A percentile compares a stretch with the other conserved stretches of the same genome.
Conservation (phyloP, 1,140 invertebrate species). For the Asobara japonica region DNA sequence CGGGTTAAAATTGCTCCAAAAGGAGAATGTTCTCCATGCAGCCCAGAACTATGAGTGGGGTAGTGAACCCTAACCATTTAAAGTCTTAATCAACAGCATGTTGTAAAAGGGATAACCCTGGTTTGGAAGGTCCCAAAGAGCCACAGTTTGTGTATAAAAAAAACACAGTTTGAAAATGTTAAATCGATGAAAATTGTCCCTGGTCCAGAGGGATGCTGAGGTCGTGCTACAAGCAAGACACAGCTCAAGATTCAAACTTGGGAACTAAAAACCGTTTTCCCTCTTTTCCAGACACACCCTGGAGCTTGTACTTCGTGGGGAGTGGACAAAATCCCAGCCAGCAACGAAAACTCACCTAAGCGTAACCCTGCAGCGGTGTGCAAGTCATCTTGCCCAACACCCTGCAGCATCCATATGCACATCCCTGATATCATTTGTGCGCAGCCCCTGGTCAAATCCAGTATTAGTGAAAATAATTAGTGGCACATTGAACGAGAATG, state of each 20-base stretch:
- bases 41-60: no score
- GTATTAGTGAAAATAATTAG: conserved; percentile 64
- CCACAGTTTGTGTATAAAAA: no score
- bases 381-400: conserved; percentile 57
- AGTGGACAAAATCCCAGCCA: conserved; percentile 67
- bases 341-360: conserved; percentile 67
- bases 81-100: no score
- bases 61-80: no score
- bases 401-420: conserved; percentile 61
- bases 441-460: conserved; percentile 66
- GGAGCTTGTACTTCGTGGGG: conserved; percentile 68
- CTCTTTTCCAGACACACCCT: conserved; percentile 64
- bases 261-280: not conserved
- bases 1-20: no score
- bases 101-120: no score
- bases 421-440: conserved; percentile 62
- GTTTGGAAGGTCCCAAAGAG: no score
- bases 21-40: no score
- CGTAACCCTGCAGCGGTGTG: conserved; percentile 66
- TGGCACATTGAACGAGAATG: conserved; percentile 34
- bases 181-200: no score
- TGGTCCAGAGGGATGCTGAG: no score
- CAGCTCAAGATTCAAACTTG: no score
- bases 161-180: no score
- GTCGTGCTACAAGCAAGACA: not conserved